Base-by-base conservation (phyloP, 1,140 invertebrate species). In the Onthophagus taurus region DNA sequence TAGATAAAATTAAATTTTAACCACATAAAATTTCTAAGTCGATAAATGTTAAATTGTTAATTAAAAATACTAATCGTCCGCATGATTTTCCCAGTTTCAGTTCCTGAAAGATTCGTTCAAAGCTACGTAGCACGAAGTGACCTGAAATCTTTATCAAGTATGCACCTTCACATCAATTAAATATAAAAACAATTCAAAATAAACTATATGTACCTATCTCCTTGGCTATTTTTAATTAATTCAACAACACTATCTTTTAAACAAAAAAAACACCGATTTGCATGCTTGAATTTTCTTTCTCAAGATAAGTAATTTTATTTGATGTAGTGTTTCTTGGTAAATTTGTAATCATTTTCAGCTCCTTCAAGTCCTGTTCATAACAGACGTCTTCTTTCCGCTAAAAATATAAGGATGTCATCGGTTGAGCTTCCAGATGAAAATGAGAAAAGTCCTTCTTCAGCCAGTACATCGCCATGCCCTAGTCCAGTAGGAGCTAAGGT, bases 361-460 rank as follows among this genome's bases (percentile, higher is more conserved):
- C 89, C 89, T 9, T 90, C 88, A 45, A 93, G 89, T 63, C 89
- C 89, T 33, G 83, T 86, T 9, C 83, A 87, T 58, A 84, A 81
- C 57, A 72, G 83, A 35, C 72, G 82, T 39, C 65, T 88, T 18
- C 65, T 88, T n/a, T 80, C 78, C 47, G 80, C 85, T 9, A 77
- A 85, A 13, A 81, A 83, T 45, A 85, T 90, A 52, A 71, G 89
- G 36, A 92, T 91, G 82, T 89, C 85, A 55, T 92, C 88, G 37
- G 87, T 93, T 42, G 90, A 94, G 57, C 63, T 93, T 9, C 89
- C 89, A 3, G 89, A 93, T 54, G 89, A 92, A 39, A 89, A 88
- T 53, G 89, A 92, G 51, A 88, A 92, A 59, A 90, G 86, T 11
- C 77, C 89, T 21, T 91, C 87, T 31, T 92, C 88, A 11, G 88